Evolutionary conservation across 2,888 invertebrate genomes (phyloP), one percentile per base, ranked within the genome.

Genomic region (Oegoconia quadripuncta): DNA sequence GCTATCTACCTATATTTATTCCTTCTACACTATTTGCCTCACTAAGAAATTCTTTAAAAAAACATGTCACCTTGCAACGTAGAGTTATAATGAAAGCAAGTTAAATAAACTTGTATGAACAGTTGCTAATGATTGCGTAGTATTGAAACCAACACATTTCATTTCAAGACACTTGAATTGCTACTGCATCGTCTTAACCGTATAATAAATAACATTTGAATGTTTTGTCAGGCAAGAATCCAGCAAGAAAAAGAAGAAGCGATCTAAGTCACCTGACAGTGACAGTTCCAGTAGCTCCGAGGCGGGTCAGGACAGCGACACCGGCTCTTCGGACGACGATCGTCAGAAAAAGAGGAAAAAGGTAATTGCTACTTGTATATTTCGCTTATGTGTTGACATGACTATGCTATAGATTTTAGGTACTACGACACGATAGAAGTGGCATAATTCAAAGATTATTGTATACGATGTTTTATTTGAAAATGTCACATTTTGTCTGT

Each of bases 171-270:
- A n/a, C n/a, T n/a, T n/a, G n/a, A n/a, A n/a, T n/a, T n/a, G n/a
- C n/a, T n/a, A n/a, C n/a, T n/a, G n/a, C n/a, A n/a, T n/a, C n/a
- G n/a, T n/a, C n/a, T n/a, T n/a, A n/a, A n/a, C n/a, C n/a, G n/a
- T n/a, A n/a, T n/a, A n/a, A n/a, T n/a, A n/a, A n/a, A n/a, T n/a
- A n/a, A n/a, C n/a, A n/a, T n/a, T n/a, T n/a, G n/a, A n/a, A n/a
- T n/a, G n/a, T n/a, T 44, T 46, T 39, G 41, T 25, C 60, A 83
- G 84, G 53, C 81, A 82, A 71, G 86, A 86, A 31, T 71, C 75
- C 4, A 71, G 73, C 51, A 87, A 88, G 72, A 88, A 87, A 46
- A 87, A 90, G 72, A 89, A 90, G 77, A 90, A 90, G 60, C 88
- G 89, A 33, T 88, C 89, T 25, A 89, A 88, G 39, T 90, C 90